phyloP scores from a whole-genome alignment of 2,888 invertebrate species.

The Erebia palarica region DNA sequence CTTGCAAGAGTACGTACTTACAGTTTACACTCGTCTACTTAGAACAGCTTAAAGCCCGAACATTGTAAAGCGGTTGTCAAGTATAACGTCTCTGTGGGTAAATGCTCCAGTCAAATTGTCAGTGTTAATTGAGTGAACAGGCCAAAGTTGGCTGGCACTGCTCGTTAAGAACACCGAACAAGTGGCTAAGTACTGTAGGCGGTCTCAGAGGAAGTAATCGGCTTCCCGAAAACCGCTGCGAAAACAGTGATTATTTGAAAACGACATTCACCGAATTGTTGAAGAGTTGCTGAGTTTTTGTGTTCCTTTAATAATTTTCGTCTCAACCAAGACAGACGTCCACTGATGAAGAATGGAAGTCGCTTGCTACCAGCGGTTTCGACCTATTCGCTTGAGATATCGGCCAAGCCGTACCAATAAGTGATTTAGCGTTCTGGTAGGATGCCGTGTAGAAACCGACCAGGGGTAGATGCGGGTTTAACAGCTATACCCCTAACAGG shows the following conservation, averaged over 20 bases:
- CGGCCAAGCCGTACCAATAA: no score
- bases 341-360: no score
- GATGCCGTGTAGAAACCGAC: no score
- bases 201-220: constrained; percentile 70
- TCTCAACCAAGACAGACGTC: constrained; percentile 25
- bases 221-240: constrained; percentile 59
- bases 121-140: constrained; percentile 78
- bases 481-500: no score
- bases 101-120: constrained; percentile 73
- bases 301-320: not conserved
- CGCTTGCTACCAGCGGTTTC: no score
- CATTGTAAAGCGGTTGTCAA: constrained; percentile 41
- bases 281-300: not conserved
- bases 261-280: constrained; percentile 37
- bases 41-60: constrained; percentile 39
- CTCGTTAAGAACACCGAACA: constrained; percentile 81
- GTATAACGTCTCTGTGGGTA: constrained; percentile 47
- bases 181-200: constrained; percentile 71
- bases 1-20: constrained; percentile 29
- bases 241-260: constrained; percentile 48
- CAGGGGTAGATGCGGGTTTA: no score
- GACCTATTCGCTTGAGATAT: no score
- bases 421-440: no score
- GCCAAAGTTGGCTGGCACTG: constrained; percentile 73
- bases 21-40: constrained; percentile 36